Conservation (phyloP, 2,888 invertebrate genomes). For the Platycheirus albimanus region DNA sequence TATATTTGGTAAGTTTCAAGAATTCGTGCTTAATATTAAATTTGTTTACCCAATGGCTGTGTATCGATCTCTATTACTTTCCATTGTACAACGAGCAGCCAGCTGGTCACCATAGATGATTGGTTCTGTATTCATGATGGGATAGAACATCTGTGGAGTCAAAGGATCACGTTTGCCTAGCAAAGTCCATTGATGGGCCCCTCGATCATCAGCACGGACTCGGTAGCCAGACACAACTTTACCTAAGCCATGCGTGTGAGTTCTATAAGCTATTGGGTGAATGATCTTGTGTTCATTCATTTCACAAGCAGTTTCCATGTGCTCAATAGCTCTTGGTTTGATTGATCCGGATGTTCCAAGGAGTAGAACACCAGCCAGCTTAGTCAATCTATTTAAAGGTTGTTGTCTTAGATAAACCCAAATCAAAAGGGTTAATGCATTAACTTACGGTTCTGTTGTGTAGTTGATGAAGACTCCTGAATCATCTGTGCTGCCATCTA, state of each 20-base stretch:
- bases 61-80: constrained; percentile 86
- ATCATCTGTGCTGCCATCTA: constrained; percentile 90
- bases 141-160: constrained; percentile 97
- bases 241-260: constrained; percentile 96
- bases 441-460: constrained; percentile 87
- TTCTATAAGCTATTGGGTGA: constrained; percentile 97
- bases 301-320: constrained; percentile 96
- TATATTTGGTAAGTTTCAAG: no score
- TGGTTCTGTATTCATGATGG: constrained; percentile 86
- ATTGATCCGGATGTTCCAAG: constrained; percentile 94
- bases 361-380: constrained; percentile 95
- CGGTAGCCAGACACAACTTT: constrained; percentile 93
- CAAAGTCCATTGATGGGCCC: constrained; percentile 89
- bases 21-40: neutral
- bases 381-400: constrained; percentile 86
- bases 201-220: constrained; percentile 84
- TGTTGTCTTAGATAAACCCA: neutral
- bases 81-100: constrained; percentile 97
- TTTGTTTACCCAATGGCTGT: constrained; percentile 90
- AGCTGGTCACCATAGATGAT: constrained; percentile 89
- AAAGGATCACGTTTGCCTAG: constrained; percentile 94
- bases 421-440: neutral
- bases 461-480: constrained; percentile 93
- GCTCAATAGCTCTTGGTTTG: constrained; percentile 87
- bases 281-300: constrained; percentile 91